A percentile compares a stretch with the other conserved stretches of the same genome.
phyloP scores from a whole-genome alignment of 2,113 vertebrate species.

The Amblyornis subalaris region DNA sequence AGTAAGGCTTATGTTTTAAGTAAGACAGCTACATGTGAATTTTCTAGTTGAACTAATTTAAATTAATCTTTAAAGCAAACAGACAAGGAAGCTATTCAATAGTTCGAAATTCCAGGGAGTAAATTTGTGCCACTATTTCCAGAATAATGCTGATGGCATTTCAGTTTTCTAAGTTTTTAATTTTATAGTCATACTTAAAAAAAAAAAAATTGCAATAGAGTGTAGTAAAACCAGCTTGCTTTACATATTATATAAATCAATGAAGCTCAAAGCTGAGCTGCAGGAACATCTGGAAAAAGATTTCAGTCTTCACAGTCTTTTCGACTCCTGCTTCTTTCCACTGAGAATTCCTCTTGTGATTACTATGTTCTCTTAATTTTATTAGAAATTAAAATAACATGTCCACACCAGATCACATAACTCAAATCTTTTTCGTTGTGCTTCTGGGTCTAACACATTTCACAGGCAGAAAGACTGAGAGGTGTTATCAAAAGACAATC shows the following conservation, averaged over 20 bases:
- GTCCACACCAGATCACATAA: neutral
- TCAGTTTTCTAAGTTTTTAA: neutral
- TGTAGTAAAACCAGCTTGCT: neutral
- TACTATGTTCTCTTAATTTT: neutral
- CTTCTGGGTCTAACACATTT: neutral
- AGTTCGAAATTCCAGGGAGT: neutral
- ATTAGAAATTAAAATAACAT: neutral
- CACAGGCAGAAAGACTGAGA: neutral
- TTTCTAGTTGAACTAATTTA: neutral
- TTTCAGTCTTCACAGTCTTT: neutral
- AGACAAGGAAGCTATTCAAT: neutral
- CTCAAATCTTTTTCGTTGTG: neutral
- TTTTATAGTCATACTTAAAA: neutral
- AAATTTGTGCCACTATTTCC: neutral
- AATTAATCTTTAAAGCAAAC: neutral
- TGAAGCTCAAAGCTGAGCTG: neutral
- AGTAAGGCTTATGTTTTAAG: neutral
- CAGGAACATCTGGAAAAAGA: neutral
- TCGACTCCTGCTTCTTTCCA: neutral
- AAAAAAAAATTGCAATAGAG: fast-evolving
- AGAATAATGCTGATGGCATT: neutral
- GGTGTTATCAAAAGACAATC: neutral
- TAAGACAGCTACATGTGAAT: neutral
- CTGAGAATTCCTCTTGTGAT: neutral
- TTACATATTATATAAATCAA: neutral